These are phyloP conservation scores for Tragelaphus buxtoni DNA, from an alignment of 2,113 vertebrate species.

Conservation along the genomic window DNA sequence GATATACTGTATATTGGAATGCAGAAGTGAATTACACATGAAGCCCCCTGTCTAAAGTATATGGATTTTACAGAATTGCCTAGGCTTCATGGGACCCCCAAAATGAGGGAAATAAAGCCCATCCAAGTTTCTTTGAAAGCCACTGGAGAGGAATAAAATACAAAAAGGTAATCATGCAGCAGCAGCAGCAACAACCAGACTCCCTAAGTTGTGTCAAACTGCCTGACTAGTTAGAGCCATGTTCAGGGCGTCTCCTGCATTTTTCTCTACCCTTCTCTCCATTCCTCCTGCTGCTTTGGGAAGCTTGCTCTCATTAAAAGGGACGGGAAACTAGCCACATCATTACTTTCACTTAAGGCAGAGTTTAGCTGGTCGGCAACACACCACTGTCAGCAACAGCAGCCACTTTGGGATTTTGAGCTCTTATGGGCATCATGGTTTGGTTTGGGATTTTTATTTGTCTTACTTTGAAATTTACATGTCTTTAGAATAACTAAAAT, in stretches of 20 bases:
- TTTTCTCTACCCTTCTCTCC: constrained; percentile 44
- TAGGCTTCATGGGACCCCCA: not conserved
- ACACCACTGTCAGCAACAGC: constrained; percentile 58
- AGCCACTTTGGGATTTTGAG: constrained; percentile 72
- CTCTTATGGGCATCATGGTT: constrained; percentile 66
- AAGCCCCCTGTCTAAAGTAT: constrained; percentile 37
- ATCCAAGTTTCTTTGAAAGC: constrained; percentile 58
- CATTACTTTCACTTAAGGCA: constrained; percentile 77
- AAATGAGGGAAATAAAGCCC: constrained; percentile 56
- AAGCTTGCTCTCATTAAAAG: constrained; percentile 80
- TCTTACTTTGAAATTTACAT: constrained; percentile 82
- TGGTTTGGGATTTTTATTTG: constrained; percentile 59
- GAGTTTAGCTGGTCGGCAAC: constrained; percentile 68
- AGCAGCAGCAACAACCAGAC: constrained; percentile 43
- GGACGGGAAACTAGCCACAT: constrained; percentile 77
- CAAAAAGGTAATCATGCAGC: constrained; percentile 57
- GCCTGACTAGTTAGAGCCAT: constrained; percentile 57
- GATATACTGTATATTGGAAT: not conserved
- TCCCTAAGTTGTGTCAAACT: constrained; percentile 67
- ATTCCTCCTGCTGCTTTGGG: constrained; percentile 32
- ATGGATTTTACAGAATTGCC: constrained; percentile 54
- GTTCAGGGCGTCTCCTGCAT: constrained; percentile 45
- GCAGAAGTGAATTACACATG: constrained; percentile 27
- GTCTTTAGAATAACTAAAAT: constrained; percentile 85
- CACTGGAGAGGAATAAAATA: constrained; percentile 46